phyloP scores from a whole-genome alignment of 1,140 invertebrate species.

The Zeugodacus cucurbitae region DNA sequence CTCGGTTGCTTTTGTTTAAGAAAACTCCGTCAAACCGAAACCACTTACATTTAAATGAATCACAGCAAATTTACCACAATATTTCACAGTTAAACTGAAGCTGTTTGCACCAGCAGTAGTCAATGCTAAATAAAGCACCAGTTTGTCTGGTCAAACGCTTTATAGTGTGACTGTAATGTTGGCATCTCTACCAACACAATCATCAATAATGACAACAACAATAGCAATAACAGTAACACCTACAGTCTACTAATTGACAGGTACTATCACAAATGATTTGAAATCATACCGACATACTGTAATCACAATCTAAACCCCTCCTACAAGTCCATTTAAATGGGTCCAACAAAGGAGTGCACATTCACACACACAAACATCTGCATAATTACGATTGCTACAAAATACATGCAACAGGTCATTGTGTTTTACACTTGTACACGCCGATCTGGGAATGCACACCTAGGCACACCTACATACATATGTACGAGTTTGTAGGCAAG shows the following conservation, averaged over 20 bases:
- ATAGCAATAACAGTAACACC: neutral
- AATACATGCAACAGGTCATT: neutral
- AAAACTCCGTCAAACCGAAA: too few species aligned
- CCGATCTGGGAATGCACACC: neutral
- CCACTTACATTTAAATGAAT: neutral
- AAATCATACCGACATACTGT: neutral
- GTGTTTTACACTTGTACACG: neutral
- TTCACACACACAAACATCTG: neutral
- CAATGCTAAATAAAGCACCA: conserved; percentile 25
- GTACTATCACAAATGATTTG: conserved; percentile 18
- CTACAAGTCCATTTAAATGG: neutral
- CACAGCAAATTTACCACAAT: neutral
- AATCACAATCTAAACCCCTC: neutral
- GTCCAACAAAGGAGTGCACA: neutral
- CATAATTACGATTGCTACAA: neutral
- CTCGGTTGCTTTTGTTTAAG: too few species aligned
- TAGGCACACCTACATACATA: neutral
- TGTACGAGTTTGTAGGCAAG: too few species aligned
- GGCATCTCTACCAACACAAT: neutral
- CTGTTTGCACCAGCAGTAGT: neutral
- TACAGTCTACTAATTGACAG: conserved; percentile 1
- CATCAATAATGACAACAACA: neutral
- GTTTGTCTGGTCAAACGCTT: neutral
- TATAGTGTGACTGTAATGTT: conserved; percentile 12
- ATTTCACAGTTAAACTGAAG: neutral